These are phyloP conservation scores for Drosophila borborema DNA, from an alignment of 2,888 invertebrate species.

Conservation along the genomic window DNA sequence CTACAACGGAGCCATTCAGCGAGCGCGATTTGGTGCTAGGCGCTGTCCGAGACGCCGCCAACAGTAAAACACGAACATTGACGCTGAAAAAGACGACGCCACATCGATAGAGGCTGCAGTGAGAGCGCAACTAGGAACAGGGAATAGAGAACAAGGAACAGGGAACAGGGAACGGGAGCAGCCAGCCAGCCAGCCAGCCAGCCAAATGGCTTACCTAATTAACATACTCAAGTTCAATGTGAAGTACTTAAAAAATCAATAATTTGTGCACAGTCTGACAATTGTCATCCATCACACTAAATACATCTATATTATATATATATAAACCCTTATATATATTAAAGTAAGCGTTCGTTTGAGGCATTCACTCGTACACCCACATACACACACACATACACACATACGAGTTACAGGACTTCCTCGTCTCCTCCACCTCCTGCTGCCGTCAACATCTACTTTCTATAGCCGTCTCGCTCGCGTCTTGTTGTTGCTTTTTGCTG, in stretches of 20 bases:
- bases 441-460: neutral
- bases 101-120: slow-evolving; percentile 82
- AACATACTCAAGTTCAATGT: slow-evolving; percentile 84
- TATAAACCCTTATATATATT: slow-evolving; percentile 4
- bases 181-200: slow-evolving; percentile 4
- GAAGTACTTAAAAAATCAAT: slow-evolving; percentile 84
- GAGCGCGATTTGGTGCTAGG: slow-evolving; percentile 77
- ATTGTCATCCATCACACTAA: slow-evolving; percentile 13
- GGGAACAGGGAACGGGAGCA: neutral
- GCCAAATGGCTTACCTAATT: slow-evolving; percentile 83
- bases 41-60: slow-evolving; percentile 82
- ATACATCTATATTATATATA: neutral
- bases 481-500: slow-evolving; percentile 30
- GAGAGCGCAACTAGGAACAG: neutral
- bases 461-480: slow-evolving; percentile 35
- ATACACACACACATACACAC: neutral
- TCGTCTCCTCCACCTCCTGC: slow-evolving; percentile 1
- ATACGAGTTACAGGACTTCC: slow-evolving; percentile 8
- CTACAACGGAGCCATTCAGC: slow-evolving; percentile 85
- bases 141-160: neutral
- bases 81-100: slow-evolving; percentile 83
- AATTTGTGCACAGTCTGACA: slow-evolving; percentile 51
- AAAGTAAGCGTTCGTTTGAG: slow-evolving; percentile 1
- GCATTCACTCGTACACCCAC: neutral
- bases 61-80: slow-evolving; percentile 70